These are phyloP conservation scores for Deroptyus accipitrinus DNA, from an alignment of 2,113 vertebrate genomes.

Conservation along the genomic window DNA sequence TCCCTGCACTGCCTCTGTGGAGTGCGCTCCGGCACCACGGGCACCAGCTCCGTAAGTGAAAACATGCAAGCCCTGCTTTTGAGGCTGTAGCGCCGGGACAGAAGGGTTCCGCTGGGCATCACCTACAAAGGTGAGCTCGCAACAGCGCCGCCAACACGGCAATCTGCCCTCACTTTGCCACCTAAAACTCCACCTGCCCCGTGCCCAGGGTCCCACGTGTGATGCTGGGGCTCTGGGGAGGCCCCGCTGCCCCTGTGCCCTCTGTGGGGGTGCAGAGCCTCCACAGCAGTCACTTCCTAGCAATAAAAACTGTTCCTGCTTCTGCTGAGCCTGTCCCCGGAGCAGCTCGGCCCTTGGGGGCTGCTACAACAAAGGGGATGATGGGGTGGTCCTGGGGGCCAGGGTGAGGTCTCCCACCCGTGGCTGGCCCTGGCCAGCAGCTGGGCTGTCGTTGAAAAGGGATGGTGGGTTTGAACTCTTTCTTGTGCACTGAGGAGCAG, in stretches of 20 bases:
- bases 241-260: neutral
- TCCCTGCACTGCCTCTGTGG: no score
- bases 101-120: neutral
- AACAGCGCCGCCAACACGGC: neutral
- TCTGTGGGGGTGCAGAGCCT: fast-evolving
- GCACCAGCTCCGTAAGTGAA: no score
- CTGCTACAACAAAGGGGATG: fast-evolving
- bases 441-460: neutral
- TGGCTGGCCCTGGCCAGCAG: neutral
- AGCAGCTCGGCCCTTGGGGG: neutral
- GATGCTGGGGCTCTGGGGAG: neutral
- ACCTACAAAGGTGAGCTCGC: neutral
- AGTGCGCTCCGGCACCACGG: no score
- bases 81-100: neutral
- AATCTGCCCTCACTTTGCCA: neutral
- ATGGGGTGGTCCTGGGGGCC: neutral
- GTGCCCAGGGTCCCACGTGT: neutral
- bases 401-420: neutral
- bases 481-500: neutral
- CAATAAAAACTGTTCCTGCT: constrained; percentile 16
- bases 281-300: neutral
- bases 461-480: neutral
- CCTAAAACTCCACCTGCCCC: neutral
- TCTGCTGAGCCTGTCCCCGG: neutral
- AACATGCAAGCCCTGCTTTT: neutral